A percentile compares a stretch with the other conserved stretches of the same genome.
phyloP scores from a whole-genome alignment of 2,888 invertebrate species.

The Lasioglossum villosulum region DNA sequence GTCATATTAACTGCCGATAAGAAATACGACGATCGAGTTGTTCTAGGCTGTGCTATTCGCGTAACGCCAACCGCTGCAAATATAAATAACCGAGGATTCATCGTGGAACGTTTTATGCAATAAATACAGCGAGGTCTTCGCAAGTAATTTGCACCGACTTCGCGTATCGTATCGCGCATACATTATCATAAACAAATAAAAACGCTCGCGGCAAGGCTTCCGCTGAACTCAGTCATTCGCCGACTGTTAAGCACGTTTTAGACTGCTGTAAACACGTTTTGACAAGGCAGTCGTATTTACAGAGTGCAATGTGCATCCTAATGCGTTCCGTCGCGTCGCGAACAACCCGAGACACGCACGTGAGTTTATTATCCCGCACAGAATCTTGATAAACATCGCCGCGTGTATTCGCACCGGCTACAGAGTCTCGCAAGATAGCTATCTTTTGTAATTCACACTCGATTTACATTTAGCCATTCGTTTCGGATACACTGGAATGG shows the following conservation, averaged over 20 bases:
- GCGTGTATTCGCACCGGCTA: constrained; percentile 17
- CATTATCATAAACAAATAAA: constrained; percentile 19
- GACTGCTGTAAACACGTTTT: constrained; percentile 35
- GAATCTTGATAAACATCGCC: constrained; percentile 17
- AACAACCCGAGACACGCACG: constrained; percentile 13
- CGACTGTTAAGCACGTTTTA: constrained; percentile 33
- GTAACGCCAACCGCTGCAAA: not conserved
- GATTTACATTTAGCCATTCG: not conserved
- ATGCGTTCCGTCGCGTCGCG: constrained; percentile 25
- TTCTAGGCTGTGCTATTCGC: not conserved
- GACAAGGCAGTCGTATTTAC: constrained; percentile 22
- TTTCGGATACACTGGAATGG: not conserved
- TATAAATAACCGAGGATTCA: constrained; percentile 4
- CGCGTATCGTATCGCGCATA: constrained; percentile 1
- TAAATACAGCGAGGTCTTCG: not conserved
- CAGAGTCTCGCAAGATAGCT: not conserved
- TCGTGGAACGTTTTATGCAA: constrained; percentile 3
- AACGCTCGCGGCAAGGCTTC: constrained; percentile 9
- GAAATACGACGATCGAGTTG: not conserved
- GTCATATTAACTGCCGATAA: not conserved
- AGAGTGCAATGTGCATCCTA: constrained; percentile 17
- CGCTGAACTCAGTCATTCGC: not conserved
- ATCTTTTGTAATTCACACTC: not conserved
- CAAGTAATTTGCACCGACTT: constrained; percentile 23
- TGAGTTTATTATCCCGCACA: not conserved